These are phyloP conservation scores for Notolepis coatsorum DNA, from an alignment of 2,797 vertebrate species.

Conservation along the genomic window DNA sequence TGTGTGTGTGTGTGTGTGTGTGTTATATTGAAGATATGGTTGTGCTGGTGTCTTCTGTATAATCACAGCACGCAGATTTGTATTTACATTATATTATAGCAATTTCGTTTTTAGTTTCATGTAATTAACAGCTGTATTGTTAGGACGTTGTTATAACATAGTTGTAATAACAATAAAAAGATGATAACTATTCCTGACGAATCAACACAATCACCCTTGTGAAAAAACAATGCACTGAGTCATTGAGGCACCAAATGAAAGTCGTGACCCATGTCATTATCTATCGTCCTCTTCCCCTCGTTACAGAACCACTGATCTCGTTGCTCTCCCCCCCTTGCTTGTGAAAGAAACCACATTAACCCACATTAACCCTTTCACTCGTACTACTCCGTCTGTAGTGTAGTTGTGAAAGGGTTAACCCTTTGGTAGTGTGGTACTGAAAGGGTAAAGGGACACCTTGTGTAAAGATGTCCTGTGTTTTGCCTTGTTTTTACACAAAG, in stretches of 20 bases:
- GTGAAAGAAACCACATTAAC: conserved; percentile 50
- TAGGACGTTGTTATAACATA: conserved; percentile 9
- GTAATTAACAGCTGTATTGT: conserved; percentile 1
- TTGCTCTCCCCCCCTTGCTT: conserved; percentile 38
- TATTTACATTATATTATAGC: conserved; percentile 2
- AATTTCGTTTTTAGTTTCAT: too few species aligned
- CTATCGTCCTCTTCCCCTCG: conserved; percentile 50
- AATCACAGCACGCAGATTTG: too few species aligned
- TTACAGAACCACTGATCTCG: conserved; percentile 47
- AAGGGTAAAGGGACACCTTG: too few species aligned
- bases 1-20: background rate
- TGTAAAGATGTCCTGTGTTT: too few species aligned
- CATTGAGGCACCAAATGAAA: conserved; percentile 75
- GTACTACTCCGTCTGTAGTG: too few species aligned
- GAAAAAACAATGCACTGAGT: conserved; percentile 69
- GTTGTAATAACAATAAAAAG: conserved; percentile 44
- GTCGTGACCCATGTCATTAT: conserved; percentile 68
- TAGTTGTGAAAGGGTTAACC: too few species aligned
- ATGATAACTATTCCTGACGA: conserved; percentile 44
- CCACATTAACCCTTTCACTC: too few species aligned
- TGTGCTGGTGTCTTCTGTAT: too few species aligned
- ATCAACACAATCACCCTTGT: conserved; percentile 39
- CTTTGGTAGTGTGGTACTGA: too few species aligned
- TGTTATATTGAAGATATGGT: background rate
- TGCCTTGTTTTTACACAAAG: too few species aligned